Conservation (phyloP, 2,113 vertebrate genomes). For the Bettongia penicillata region DNA sequence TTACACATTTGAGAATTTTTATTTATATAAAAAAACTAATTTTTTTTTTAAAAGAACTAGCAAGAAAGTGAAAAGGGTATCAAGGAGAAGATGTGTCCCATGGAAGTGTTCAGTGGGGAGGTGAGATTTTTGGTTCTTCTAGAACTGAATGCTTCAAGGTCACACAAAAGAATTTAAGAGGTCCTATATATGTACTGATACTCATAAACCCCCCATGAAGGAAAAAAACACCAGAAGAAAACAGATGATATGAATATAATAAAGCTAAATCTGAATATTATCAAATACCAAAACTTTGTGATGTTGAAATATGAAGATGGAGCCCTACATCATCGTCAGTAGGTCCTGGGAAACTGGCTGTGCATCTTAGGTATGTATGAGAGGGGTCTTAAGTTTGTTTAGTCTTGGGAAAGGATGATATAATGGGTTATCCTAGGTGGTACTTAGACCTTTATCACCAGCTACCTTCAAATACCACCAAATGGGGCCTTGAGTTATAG, state of each 20-base stretch:
- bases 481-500: not conserved
- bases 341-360: not conserved
- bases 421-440: not conserved
- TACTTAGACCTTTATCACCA: not conserved
- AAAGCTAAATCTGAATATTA: not conserved
- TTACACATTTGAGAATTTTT: not conserved
- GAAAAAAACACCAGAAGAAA: not conserved
- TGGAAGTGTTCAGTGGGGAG: not conserved
- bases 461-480: not conserved
- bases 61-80: not conserved
- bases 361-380: not conserved
- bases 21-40: not conserved
- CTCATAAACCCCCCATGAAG: not conserved
- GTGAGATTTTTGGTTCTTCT: not conserved
- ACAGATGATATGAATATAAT: not conserved
- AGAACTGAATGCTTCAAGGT: not conserved
- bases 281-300: not conserved
- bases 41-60: not conserved
- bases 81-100: not conserved
- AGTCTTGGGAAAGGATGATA: not conserved
- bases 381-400: not conserved
- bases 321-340: not conserved
- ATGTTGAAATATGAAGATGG: not conserved
- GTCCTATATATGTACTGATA: not conserved
- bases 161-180: not conserved